Evolutionary conservation across 1,140 invertebrate genomes (phyloP).

Genomic region (Apis laboriosa): DNA sequence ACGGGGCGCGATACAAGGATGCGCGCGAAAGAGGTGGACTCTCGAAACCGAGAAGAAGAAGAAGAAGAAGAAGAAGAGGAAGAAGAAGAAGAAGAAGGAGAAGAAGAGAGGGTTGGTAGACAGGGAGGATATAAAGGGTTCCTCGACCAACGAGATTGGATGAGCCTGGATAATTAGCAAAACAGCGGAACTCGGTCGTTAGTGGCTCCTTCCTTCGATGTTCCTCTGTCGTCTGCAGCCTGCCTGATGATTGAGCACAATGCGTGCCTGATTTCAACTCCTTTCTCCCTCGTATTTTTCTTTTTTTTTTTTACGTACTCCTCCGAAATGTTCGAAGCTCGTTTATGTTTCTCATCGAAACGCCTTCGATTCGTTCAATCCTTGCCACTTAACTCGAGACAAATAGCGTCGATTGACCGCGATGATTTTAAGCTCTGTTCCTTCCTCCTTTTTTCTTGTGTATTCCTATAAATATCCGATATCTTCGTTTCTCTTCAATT

Average conservation of each 20-base stretch:
- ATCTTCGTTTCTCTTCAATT: no score
- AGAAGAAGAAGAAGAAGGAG: not conserved
- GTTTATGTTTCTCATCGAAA: no score
- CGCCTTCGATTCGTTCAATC: not conserved
- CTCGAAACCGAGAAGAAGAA: constrained; percentile 14
- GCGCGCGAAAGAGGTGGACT: constrained; percentile 52
- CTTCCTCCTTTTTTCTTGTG: no score
- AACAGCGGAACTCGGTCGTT: constrained; percentile 72
- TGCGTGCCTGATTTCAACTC: constrained; percentile 7
- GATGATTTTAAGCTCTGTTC: no score
- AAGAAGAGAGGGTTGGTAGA: constrained; percentile 8
- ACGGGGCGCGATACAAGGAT: constrained; percentile 55
- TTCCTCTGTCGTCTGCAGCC: constrained; percentile 58
- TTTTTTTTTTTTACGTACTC: not conserved
- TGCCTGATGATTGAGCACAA: constrained; percentile 50
- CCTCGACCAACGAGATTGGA: constrained; percentile 45
- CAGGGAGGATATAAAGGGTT: constrained; percentile 32
- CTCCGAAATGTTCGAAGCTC: not conserved
- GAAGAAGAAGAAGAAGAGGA: not conserved
- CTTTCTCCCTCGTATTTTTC: not conserved
- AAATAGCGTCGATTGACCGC: no score
- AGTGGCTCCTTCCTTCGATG: constrained; percentile 60
- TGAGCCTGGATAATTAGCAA: constrained; percentile 72
- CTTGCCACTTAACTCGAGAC: no score
- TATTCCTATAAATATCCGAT: no score